Evolutionary conservation across 2,113 vertebrate genomes (phyloP).

Genomic region (Plecturocebus donacophilus): DNA sequence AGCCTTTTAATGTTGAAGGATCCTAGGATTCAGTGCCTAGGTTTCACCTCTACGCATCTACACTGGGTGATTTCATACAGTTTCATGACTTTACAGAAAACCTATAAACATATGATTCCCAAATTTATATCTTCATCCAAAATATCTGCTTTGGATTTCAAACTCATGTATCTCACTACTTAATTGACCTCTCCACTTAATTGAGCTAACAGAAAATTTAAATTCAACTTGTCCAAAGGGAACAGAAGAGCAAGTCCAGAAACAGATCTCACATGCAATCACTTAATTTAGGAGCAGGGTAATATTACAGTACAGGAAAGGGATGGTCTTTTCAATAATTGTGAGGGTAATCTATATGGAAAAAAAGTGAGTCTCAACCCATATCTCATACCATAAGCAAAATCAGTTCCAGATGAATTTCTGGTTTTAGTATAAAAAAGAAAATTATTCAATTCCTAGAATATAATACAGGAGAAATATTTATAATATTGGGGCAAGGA

Average conservation of each 20-base stretch:
- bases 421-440: not conserved
- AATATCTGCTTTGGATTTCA: not conserved
- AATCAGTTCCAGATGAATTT: not conserved
- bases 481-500: not conserved
- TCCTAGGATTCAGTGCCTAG: not conserved
- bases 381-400: not conserved
- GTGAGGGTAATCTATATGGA: not conserved
- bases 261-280: not conserved
- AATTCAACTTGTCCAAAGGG: not conserved
- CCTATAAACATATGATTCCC: not conserved
- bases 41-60: not conserved
- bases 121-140: not conserved
- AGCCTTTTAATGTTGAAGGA: not conserved
- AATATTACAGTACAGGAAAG: not conserved
- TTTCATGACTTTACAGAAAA: not conserved
- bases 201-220: not conserved
- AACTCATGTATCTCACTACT: not conserved
- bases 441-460: not conserved
- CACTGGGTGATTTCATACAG: not conserved
- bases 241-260: not conserved
- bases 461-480: not conserved
- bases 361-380: not conserved
- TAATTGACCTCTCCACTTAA: not conserved
- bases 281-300: not conserved
- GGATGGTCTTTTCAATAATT: not conserved